A percentile compares a stretch with the other conserved stretches of the same genome.
These are phyloP conservation scores for Cheilosia pagana DNA, from an alignment of 2,888 invertebrate species.

Conservation along the genomic window DNA sequence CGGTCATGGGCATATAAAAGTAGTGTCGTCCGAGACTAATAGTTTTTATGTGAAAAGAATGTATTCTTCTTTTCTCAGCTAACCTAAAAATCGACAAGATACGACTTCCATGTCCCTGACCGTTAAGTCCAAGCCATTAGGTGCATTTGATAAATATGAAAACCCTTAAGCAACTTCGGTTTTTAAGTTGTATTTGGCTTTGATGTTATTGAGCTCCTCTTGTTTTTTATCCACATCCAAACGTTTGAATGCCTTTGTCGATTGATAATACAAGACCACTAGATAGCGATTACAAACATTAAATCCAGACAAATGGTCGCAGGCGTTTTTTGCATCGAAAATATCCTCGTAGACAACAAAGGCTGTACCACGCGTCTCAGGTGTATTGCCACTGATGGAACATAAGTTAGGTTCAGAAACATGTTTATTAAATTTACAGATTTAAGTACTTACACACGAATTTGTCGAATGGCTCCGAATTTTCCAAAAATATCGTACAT, in stretches of 20 bases:
- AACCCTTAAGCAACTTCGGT: constrained; percentile 80
- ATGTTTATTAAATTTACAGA: background rate
- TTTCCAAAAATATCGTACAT: constrained; percentile 99
- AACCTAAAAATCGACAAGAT: too few relatives aligned
- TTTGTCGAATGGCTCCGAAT: constrained; percentile 99
- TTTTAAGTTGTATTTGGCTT: constrained; percentile 95
- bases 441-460: constrained; percentile 93
- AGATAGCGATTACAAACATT: constrained; percentile 99
- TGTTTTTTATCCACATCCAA: constrained; percentile 97
- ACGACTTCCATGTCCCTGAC: too few relatives aligned
- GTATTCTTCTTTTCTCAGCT: too few relatives aligned
- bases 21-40: too few relatives aligned
- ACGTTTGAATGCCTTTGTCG: constrained; percentile 97
- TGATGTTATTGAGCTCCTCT: constrained; percentile 97
- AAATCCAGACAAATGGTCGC: constrained; percentile 99
- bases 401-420: too few relatives aligned
- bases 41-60: too few relatives aligned
- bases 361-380: constrained; percentile 98
- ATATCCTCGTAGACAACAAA: constrained; percentile 99
- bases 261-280: constrained; percentile 99
- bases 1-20: too few relatives aligned
- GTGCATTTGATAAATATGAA: constrained; percentile 5
- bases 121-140: too few relatives aligned
- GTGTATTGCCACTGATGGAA: constrained; percentile 94
- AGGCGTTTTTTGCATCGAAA: constrained; percentile 99